These are phyloP conservation scores for Synergus gifuensis DNA, from an alignment of 2,888 invertebrate species.

Conservation along the genomic window DNA sequence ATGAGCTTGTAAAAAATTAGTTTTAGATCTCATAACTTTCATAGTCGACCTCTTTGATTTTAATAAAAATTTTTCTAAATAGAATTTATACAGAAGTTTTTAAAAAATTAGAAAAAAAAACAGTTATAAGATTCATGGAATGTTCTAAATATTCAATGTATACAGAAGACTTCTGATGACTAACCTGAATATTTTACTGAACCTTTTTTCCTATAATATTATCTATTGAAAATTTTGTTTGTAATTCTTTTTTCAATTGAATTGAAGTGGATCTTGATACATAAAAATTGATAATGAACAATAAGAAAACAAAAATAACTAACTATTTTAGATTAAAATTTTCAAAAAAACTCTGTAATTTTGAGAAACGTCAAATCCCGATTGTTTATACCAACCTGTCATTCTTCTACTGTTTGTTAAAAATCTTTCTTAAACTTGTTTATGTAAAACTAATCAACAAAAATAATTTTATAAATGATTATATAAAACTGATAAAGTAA, in stretches of 20 bases:
- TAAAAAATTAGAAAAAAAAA: neutral
- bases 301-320: neutral
- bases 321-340: neutral
- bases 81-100: neutral
- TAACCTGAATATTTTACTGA: slow-evolving; percentile 5
- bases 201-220: neutral
- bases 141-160: too few species aligned
- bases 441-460: too few species aligned
- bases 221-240: neutral
- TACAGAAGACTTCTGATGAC: neutral
- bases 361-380: slow-evolving; percentile 8
- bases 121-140: too few species aligned
- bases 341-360: slow-evolving; percentile 25
- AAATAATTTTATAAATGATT: neutral
- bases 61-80: neutral
- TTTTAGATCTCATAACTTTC: too few species aligned
- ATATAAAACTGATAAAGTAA: neutral
- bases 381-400: neutral
- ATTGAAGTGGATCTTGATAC: neutral
- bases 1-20: too few species aligned
- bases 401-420: slow-evolving; percentile 28
- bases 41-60: neutral
- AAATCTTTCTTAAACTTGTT: neutral
- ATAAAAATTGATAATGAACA: neutral
- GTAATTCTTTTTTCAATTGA: neutral